Evolutionary conservation across 2,797 vertebrate genomes (phyloP), one percentile per base, ranked within the genome.

Genomic region (Hippocampus kuda): DNA sequence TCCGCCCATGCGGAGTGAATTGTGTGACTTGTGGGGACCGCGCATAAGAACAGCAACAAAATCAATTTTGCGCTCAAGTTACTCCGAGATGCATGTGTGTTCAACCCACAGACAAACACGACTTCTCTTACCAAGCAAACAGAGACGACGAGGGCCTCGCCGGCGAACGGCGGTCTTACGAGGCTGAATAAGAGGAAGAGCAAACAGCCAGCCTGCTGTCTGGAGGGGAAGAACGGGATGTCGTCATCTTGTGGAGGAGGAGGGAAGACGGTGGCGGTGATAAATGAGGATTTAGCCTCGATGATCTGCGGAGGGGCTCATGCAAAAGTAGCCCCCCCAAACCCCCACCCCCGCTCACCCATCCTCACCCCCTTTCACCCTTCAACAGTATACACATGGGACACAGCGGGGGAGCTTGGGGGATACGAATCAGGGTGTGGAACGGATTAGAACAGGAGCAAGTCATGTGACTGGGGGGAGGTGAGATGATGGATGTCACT

Each of bases 171-270:
- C 78, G 79, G 46, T 70, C 80, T 84, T 76, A 73, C 75, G 77
- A 76, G 76, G 85, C 79, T 75, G 82, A 79, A 79, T 84, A 77
- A 86, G 83, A 87, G 76, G 79, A 88, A 85, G 76, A 69, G 83
- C 81, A 88, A 88, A 88, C 83, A 85, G 75, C 71, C 84, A 84
- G 75, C 71, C 84, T 71, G 80, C 77, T 82, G 85, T 87, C 79
- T 83, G 78, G 69, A 79, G 79, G 71, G 34, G 68, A 82, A 85
- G 83, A 86, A 85, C 76, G 68, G 77, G 79, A 77, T 76, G 71
- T 75, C 86, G 84, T 85, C 84, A 87, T 87, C 81, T 67, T 18
- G 74, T 74, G 71, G 66, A 77, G 79, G 68, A 68, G 71, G 67
- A 68, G 75, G 71, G 68, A 68, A 74, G 72, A 54, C 54, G 66